phyloP scores from a whole-genome alignment of 2,113 vertebrate genomes.

The Paradisaea rubra region DNA sequence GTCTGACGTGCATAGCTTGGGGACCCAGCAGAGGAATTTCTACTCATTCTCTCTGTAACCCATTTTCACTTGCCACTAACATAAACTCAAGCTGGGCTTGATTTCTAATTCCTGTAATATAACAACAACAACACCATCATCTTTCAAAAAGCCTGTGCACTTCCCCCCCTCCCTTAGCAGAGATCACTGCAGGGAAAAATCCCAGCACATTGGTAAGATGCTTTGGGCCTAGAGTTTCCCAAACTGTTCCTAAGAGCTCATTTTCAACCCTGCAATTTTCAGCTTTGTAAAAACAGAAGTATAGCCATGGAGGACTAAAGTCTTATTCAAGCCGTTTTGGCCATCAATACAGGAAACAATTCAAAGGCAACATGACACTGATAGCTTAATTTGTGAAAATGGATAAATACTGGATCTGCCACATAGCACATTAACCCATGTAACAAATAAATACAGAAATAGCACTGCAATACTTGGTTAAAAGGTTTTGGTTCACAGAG shows the following conservation, averaged over 20 bases:
- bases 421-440: constrained; percentile 67
- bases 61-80: neutral
- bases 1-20: neutral
- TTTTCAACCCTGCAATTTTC: constrained; percentile 16
- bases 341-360: constrained; percentile 55
- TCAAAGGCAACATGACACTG: constrained; percentile 62
- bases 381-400: constrained; percentile 68
- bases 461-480: constrained; percentile 71
- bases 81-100: neutral
- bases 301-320: constrained; percentile 5
- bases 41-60: neutral
- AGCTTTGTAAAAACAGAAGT: constrained; percentile 37
- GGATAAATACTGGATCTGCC: constrained; percentile 65
- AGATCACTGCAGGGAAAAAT: neutral
- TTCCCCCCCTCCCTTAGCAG: neutral
- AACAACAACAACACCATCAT: neutral
- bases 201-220: neutral
- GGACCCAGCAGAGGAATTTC: neutral
- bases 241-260: constrained; percentile 5
- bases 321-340: constrained; percentile 29
- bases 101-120: neutral
- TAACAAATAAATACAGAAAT: constrained; percentile 75
- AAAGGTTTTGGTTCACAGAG: constrained; percentile 78
- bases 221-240: neutral
- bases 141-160: neutral